phyloP scores from a whole-genome alignment of 2,888 invertebrate genomes.

The Neocrepidodera transversa region DNA sequence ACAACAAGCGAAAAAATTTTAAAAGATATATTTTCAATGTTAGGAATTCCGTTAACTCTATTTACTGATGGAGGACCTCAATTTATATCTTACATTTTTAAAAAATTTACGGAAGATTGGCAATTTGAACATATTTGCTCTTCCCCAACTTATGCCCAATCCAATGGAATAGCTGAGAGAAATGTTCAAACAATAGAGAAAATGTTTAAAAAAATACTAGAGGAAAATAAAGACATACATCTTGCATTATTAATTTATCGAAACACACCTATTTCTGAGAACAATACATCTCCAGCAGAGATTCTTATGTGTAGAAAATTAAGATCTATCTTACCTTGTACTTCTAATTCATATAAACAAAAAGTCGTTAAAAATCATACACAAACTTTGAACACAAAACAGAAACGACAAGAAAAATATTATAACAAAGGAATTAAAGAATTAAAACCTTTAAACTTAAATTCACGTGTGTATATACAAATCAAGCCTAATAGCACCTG shows the following conservation, averaged over 20 bases:
- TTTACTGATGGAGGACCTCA: constrained; percentile 34
- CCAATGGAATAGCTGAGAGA: constrained; percentile 27
- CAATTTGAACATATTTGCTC: constrained; percentile 3
- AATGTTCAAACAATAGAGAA: constrained; percentile 17
- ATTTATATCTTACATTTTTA: constrained; percentile 20
- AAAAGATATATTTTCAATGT: constrained; percentile 2
- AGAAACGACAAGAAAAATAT: constrained; percentile 2
- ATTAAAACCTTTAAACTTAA: too few relatives aligned
- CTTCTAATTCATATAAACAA: constrained; percentile 1
- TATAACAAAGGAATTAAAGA: too few relatives aligned
- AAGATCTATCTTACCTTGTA: neutral
- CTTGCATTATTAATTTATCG: neutral
- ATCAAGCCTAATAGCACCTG: constrained; percentile 5
- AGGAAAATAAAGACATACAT: neutral
- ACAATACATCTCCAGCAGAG: neutral
- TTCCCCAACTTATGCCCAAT: constrained; percentile 24
- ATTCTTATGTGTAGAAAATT: constrained; percentile 10
- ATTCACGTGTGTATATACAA: too few relatives aligned
- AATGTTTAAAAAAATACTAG: constrained; percentile 4
- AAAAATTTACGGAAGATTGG: constrained; percentile 1
- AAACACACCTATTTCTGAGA: constrained; percentile 2
- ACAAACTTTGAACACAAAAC: constrained; percentile 5
- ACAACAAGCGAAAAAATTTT: neutral
- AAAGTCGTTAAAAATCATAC: neutral
- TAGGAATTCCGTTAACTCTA: constrained; percentile 37